Base-by-base conservation (phyloP, 2,888 invertebrate genomes). In the Cheilosia vernalis region DNA sequence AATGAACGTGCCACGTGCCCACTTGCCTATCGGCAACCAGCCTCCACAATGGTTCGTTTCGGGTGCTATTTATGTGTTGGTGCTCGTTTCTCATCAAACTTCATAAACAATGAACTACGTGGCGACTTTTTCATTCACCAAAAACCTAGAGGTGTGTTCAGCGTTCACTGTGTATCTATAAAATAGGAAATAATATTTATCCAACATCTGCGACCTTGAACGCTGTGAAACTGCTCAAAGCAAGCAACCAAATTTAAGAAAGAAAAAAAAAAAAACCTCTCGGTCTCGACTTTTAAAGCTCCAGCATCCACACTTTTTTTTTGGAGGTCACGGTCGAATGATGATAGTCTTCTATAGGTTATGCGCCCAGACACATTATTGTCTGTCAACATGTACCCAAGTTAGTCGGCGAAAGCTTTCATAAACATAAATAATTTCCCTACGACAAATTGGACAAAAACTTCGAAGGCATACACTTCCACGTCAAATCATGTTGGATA, bases 331-430 rank as follows among this genome's bases (percentile, higher is more conserved):
- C 56, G 77, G 77, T 63, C 61, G 69, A 69, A 33, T 17, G 55
- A 30, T 67, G 30, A 19, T 47, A 49, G 51, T 17, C 9, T 5
- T 19, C 9, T 6, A 24, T 21, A 15, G 51, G 33, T 24, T 53
- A 55, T 56, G 44, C 55, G 37, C 44, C 61, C 47, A 69, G 47
- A 69, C 53, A 63, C 60, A 67, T 67, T 33, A 44, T 13, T 47
- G 73, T 80, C 67, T 80, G 42, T 66, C 80, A 80, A 80, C 80
- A 80, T 74, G 80, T 61, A 13, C 21, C 73, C 2, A 9, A 27
- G 37, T 40, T 42, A 30, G 27, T 1, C 5, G 27, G 6, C 7
- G 30, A 66, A 51, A 76, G 66, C 76, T 76, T 60, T 60, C 27
- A 51, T 13, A 2, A 51, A 13, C 24, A 21, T 4, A 51, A 21